These are phyloP conservation scores for Noctua comes DNA, from an alignment of 2,888 invertebrate genomes.

Conservation along the genomic window DNA sequence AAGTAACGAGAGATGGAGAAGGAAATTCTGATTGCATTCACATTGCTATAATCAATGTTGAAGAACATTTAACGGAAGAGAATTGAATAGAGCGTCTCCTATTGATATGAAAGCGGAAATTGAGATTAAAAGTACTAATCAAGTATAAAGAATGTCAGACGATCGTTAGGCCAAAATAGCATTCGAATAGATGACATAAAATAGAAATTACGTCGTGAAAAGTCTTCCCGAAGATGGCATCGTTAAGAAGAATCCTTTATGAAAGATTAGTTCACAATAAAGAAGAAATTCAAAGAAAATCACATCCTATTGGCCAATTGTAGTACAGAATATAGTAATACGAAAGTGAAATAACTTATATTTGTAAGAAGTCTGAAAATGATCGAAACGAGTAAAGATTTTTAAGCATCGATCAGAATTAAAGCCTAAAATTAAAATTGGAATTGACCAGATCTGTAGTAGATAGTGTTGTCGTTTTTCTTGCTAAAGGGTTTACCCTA, in stretches of 20 bases:
- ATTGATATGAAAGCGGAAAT: conserved; percentile 4
- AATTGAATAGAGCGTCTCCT: not conserved
- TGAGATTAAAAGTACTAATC: conserved; percentile 17
- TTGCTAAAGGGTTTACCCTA: conserved; percentile 56
- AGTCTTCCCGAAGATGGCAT: not conserved
- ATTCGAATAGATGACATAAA: conserved; percentile 19
- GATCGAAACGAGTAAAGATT: not conserved
- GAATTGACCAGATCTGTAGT: conserved; percentile 39
- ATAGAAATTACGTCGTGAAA: conserved; percentile 26
- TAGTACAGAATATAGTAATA: not conserved
- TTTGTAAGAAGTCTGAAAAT: not conserved
- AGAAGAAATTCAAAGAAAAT: conserved; percentile 1
- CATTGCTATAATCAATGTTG: not conserved
- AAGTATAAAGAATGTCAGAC: conserved; percentile 1
- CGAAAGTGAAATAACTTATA: not conserved
- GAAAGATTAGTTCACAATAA: conserved; percentile 19
- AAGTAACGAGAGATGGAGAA: not conserved
- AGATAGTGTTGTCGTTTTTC: conserved; percentile 63
- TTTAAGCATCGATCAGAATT: conserved; percentile 29
- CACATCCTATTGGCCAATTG: not conserved
- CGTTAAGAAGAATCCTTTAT: conserved; percentile 11
- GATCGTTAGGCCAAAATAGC: conserved; percentile 20
- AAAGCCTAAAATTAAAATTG: conserved; percentile 28
- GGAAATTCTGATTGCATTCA: not conserved
- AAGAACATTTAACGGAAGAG: not conserved